phyloP scores from a whole-genome alignment of 2,888 invertebrate genomes.

The Boloria selene region DNA sequence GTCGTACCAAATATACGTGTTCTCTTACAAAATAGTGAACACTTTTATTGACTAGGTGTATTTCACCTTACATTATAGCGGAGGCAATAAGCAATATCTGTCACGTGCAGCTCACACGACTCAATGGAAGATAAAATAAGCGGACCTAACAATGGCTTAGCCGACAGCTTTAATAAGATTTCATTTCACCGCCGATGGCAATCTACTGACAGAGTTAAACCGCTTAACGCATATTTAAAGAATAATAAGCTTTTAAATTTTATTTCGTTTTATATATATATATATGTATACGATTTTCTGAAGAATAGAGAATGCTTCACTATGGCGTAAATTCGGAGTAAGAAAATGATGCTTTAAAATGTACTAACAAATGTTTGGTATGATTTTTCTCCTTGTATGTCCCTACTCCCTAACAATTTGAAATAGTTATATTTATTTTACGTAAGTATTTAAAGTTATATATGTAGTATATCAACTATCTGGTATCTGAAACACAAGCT shows the following conservation, averaged over 20 bases:
- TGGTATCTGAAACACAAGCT: no score
- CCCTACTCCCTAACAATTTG: no score
- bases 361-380: no score
- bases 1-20: no score
- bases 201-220: conserved; percentile 22
- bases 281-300: no score
- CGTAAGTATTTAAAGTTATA: no score
- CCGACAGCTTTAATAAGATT: conserved; percentile 35
- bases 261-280: background rate
- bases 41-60: conserved; percentile 13
- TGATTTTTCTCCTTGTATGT: no score
- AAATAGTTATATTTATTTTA: no score
- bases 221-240: conserved; percentile 27
- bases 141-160: conserved; percentile 32
- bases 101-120: conserved; percentile 35
- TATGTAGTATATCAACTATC: no score
- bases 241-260: conserved; percentile 1
- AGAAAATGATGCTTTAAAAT: no score
- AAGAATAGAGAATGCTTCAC: no score
- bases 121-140: conserved; percentile 28
- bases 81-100: conserved; percentile 38
- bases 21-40: conserved; percentile 6
- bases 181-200: conserved; percentile 33
- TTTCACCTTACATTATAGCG: conserved; percentile 11
- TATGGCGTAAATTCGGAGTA: no score